Conservation (phyloP, 2,113 vertebrate genomes). For the Prunella fulvescens region DNA sequence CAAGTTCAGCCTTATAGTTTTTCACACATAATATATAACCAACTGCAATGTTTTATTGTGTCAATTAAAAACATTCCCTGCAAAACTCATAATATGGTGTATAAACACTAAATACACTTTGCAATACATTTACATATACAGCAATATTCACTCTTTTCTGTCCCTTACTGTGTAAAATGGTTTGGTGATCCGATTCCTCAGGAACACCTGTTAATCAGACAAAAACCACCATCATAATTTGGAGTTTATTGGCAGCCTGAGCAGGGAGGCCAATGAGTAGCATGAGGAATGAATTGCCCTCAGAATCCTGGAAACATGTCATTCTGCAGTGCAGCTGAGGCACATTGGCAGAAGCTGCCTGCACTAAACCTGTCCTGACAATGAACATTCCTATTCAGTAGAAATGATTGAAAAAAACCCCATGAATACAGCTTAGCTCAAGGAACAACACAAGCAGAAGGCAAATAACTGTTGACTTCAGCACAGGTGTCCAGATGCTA, state of each 20-base stretch:
- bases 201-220: background rate
- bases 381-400: background rate
- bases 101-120: background rate
- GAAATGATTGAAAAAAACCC: background rate
- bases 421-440: background rate
- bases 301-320: background rate
- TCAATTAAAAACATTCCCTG: constrained; percentile 14
- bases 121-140: background rate
- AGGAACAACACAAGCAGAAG: background rate
- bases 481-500: background rate
- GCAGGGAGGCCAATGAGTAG: background rate
- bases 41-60: background rate
- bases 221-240: background rate
- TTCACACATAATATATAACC: background rate
- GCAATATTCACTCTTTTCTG: background rate
- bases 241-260: background rate
- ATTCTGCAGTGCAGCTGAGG: background rate
- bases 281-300: background rate
- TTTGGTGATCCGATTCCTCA: background rate
- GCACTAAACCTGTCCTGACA: background rate
- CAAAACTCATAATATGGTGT: background rate
- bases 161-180: background rate
- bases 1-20: background rate
- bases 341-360: background rate
- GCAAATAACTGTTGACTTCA: background rate